Evolutionary conservation across 2,888 invertebrate species (phyloP), one percentile per base, ranked within the genome.

Genomic region (Molorchus minor): DNA sequence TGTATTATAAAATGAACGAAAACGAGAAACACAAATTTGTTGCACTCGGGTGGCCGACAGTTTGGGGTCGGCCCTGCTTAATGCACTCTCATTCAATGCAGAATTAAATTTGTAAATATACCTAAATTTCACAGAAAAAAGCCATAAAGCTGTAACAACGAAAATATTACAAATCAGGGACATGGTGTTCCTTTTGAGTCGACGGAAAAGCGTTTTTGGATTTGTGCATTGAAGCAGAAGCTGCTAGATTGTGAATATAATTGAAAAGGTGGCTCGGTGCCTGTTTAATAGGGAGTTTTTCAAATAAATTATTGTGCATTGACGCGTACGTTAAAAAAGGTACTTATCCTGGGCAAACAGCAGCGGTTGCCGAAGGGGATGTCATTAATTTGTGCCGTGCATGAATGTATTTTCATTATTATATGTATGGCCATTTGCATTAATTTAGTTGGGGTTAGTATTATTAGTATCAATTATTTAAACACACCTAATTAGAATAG

Each of bases 221-320:
- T 73, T 74, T 75, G 71, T 66, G 72, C 77, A 75, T 61, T 72
- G 71, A 74, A 71, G 77, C 77, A 78, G 76, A 73, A 79, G 75
- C 72, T 75, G 72, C 74, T 77, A 78, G 77, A 79, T 79, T 79
- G 78, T 76, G 76, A 75, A 77, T 76, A 77, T 79, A 79, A 79
- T 79, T 79, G 79, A 79, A 79, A 78, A 79, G 76, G 77, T 77
- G 76, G 71, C 76, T 38, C 45, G 38, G 16, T 43, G 51, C 44
- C 25, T 73, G 73, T 77, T 76, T 77, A 74, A 77, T 72, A 67
- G 77, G 77, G 75, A 75, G 72, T 72, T 53, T 74, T 75, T 71
- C 70, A 72, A 75, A 76, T 75, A 75, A 73, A 75, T 77, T 75
- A 77, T 77, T 77, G 77, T 70, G 70, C 76, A 74, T 70, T 77